phyloP scores from a whole-genome alignment of 2,888 invertebrate species.

The Mythimna vitellina region DNA sequence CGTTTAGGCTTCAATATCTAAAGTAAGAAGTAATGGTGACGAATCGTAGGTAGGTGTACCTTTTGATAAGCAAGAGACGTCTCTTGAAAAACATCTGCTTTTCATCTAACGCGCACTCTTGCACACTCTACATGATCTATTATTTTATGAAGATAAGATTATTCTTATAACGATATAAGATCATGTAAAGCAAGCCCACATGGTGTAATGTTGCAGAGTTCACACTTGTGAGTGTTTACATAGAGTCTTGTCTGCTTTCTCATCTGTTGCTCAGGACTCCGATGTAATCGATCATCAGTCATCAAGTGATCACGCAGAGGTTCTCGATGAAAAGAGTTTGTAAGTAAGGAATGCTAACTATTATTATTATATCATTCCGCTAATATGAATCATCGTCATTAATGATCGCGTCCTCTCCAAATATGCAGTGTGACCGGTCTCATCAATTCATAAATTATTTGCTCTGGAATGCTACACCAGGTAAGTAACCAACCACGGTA shows the following conservation, averaged over 20 bases:
- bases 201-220: neutral
- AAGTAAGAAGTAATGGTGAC: neutral
- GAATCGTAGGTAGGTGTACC: neutral
- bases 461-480: slow-evolving; percentile 11
- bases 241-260: neutral
- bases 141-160: neutral
- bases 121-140: neutral
- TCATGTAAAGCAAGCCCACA: neutral
- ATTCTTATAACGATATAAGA: neutral
- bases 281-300: neutral
- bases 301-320: neutral
- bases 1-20: neutral
- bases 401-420: slow-evolving; percentile 18
- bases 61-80: too few species aligned
- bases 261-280: neutral
- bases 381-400: slow-evolving; percentile 31
- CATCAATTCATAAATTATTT: slow-evolving; percentile 8
- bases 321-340: too few species aligned
- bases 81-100: too few species aligned
- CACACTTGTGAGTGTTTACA: neutral
- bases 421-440: slow-evolving; percentile 32
- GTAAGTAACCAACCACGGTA: neutral
- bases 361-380: slow-evolving; percentile 2
- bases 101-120: too few species aligned
- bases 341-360: slow-evolving; percentile 6